Evolutionary conservation across 2,888 invertebrate genomes (phyloP).

Genomic region (Resseliella maxima): DNA sequence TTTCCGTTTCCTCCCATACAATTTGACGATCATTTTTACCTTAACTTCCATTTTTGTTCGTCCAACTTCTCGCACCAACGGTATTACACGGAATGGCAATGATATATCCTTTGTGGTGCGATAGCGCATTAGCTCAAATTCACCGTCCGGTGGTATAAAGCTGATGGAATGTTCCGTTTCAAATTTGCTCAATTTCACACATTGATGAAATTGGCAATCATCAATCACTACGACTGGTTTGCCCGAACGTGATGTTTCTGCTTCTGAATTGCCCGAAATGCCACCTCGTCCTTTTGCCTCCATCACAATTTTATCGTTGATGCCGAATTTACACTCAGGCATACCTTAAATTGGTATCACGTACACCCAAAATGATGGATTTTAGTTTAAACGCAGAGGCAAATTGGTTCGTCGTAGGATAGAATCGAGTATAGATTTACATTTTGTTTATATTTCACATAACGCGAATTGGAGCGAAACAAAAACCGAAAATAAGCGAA

Average conservation of each 20-base stretch:
- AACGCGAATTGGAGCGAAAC: not conserved
- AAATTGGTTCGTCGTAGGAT: conserved; percentile 22
- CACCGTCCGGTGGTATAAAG: conserved; percentile 99
- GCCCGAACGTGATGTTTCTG: conserved; percentile 87
- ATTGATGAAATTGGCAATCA: conserved; percentile 99
- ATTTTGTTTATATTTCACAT: not conserved
- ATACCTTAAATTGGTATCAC: conserved; percentile 74
- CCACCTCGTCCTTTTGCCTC: conserved; percentile 88
- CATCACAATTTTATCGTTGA: conserved; percentile 99
- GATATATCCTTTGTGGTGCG: conserved; percentile 99
- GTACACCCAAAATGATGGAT: not conserved
- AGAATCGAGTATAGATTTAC: not conserved
- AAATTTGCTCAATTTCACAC: conserved; percentile 99
- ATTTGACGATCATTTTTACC: conserved; percentile 58
- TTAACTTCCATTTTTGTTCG: conserved; percentile 99
- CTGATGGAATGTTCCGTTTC: conserved; percentile 99
- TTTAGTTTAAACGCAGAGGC: not conserved
- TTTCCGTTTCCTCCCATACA: not conserved
- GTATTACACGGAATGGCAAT: conserved; percentile 98
- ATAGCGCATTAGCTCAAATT: conserved; percentile 99
- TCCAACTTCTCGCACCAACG: conserved; percentile 96
- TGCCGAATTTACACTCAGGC: conserved; percentile 99
- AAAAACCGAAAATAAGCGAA: not conserved
- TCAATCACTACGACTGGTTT: conserved; percentile 99
- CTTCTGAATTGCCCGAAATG: conserved; percentile 76